Conservation (phyloP, 2,888 invertebrate genomes). For the Plutella xylostella region DNA sequence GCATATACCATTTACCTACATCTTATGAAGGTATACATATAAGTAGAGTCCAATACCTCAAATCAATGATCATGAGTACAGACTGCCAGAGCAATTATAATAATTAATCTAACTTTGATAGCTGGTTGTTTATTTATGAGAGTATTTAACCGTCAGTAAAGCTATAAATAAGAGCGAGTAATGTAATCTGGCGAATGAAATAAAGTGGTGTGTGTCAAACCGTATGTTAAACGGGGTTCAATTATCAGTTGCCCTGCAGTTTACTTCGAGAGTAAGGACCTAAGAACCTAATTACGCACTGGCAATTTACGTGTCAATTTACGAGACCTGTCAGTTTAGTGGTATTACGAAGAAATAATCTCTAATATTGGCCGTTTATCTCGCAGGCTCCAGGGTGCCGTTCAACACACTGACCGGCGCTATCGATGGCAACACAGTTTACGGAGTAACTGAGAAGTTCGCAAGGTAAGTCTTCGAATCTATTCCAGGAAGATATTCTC, state of each 20-base stretch:
- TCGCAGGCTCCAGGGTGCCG: constrained; percentile 81
- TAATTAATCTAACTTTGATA: not conserved
- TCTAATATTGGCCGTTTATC: not conserved
- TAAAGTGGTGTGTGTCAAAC: constrained; percentile 5
- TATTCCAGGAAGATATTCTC: no score
- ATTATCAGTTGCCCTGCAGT: no score
- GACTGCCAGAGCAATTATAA: not conserved
- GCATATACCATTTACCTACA: no score
- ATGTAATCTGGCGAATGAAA: not conserved
- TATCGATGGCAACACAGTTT: constrained; percentile 90
- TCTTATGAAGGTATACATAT: no score
- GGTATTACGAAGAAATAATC: no score
- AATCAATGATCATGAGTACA: no score
- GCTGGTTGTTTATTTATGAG: not conserved
- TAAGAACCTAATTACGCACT: not conserved
- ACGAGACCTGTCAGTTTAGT: not conserved
- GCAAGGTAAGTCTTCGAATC: constrained; percentile 79
- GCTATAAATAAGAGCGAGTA: not conserved
- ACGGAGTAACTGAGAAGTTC: constrained; percentile 86
- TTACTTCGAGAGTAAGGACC: not conserved
- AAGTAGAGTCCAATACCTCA: no score
- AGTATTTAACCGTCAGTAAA: not conserved
- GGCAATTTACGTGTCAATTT: not conserved
- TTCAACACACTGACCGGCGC: constrained; percentile 90
- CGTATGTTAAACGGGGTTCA: no score